Base-by-base conservation (phyloP, 2,888 invertebrate species). In the Metellina segmentata region DNA sequence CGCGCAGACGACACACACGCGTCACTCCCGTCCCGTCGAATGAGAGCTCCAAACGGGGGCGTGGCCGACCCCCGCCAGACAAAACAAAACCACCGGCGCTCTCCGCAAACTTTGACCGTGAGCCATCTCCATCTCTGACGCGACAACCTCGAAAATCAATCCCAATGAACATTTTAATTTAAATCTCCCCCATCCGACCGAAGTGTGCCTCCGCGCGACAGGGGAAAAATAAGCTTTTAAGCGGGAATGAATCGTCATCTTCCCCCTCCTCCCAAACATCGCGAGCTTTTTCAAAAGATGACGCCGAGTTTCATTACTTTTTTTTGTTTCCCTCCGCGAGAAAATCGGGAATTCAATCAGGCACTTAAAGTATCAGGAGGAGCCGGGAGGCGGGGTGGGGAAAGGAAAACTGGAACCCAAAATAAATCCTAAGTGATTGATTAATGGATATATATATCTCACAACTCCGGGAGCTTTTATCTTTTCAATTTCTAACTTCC, bases 341-440 rank as follows among this genome's bases (percentile, higher is more conserved):
- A 52, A 19, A 8, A 53, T 49, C 53, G 13, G 71, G 75, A 83
- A 83, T 83, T 77, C 89, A 89, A 89, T 89, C 89, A 89, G 78
- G 89, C 89, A 83, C 83, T 89, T 89, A 89, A 89, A 83, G 89
- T 89, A 89, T 83, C 89, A 88, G 74, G 13, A 51, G 51, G 20
- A 20, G 51, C 49, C 13, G 52, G 52, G 11, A 74, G 7, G 9
- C 20, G 20, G 16, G 34, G 20, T 19, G 13, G 19, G 49, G 48
- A 20, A 48, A 53, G 71, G 20, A 81, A 74, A 81, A 81, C 49
- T 70, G 49, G 51, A 69, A 77, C 78, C 82, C 83, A 89, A 83
- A 89, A 75, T 82, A 89, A 88, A 83, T 89, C 89, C 83, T 89
- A 89, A 89, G 89, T 89, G 89, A 89, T 89, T 89, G 89, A 89